Evolutionary conservation across 2,888 invertebrate species (phyloP).

Genomic region (Leptinotarsa tumamoca): DNA sequence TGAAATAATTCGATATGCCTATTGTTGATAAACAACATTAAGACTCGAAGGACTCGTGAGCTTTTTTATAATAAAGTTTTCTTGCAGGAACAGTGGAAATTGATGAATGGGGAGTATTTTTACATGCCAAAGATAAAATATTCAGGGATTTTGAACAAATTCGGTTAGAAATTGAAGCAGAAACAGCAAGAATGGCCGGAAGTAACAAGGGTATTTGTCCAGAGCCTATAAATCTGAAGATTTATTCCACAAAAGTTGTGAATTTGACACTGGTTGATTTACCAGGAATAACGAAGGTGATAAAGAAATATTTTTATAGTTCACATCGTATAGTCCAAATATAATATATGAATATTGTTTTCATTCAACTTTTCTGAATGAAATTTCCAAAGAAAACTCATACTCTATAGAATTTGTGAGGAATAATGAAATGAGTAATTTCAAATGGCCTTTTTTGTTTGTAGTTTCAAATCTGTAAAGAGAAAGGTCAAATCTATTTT

Average conservation of each 20-base stretch:
- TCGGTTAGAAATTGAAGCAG: slow-evolving; percentile 90
- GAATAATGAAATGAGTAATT: no score
- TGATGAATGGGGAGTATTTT: slow-evolving; percentile 96
- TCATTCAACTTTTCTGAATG: no score
- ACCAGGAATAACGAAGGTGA: slow-evolving; percentile 95
- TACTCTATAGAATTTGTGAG: no score
- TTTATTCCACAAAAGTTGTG: slow-evolving; percentile 94
- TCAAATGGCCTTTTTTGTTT: no score
- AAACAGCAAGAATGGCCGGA: slow-evolving; percentile 96
- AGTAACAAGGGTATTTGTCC: slow-evolving; percentile 96
- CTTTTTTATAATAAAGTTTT: background rate
- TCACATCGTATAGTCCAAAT: no score
- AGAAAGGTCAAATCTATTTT: no score
- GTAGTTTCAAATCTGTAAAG: no score
- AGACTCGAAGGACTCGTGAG: background rate
- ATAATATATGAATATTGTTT: no score
- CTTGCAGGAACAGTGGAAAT: slow-evolving; percentile 80
- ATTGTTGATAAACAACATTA: no score
- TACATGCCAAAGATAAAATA: slow-evolving; percentile 90
- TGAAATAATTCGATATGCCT: no score
- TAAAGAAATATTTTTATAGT: background rate
- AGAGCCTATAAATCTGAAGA: slow-evolving; percentile 96
- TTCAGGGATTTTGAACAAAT: slow-evolving; percentile 94
- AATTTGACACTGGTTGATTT: slow-evolving; percentile 96
- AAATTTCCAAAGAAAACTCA: no score